Evolutionary conservation across 2,113 vertebrate genomes (phyloP).

Genomic region (Pica pica): DNA sequence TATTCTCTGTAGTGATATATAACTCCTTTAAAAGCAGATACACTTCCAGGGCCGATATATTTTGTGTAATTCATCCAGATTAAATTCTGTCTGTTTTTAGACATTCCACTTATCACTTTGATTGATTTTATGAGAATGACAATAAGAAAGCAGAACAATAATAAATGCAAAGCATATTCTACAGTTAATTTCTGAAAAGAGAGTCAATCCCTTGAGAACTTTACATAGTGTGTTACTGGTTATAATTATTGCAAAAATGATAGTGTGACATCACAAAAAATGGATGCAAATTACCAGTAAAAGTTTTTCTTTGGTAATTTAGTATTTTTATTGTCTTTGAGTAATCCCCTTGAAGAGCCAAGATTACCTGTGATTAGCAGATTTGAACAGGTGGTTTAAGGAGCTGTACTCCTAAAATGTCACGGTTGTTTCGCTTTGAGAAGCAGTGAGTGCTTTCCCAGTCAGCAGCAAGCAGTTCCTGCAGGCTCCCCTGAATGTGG

Average conservation of each 20-base stretch:
- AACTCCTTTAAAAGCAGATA: neutral
- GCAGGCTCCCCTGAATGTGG: neutral
- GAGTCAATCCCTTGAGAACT: neutral
- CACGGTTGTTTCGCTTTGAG: neutral
- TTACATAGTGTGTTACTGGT: neutral
- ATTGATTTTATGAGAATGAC: neutral
- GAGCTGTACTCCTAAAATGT: neutral
- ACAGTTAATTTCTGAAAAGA: neutral
- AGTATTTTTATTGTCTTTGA: neutral
- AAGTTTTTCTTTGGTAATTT: neutral
- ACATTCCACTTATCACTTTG: neutral
- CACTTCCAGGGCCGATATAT: neutral
- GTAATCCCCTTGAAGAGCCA: neutral
- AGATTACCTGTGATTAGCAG: conserved; percentile 17
- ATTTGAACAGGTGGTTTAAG: conserved; percentile 36
- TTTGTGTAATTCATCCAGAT: conserved; percentile 10
- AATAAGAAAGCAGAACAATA: neutral
- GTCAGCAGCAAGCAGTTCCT: neutral
- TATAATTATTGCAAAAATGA: neutral
- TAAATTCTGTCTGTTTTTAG: conserved; percentile 1
- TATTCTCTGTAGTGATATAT: neutral
- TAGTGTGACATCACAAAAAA: neutral
- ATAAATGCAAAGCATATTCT: neutral
- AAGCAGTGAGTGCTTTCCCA: neutral
- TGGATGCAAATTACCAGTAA: neutral